Conservation (phyloP, 64 coral and sea anemone species). For the Anthopleura sola region DNA sequence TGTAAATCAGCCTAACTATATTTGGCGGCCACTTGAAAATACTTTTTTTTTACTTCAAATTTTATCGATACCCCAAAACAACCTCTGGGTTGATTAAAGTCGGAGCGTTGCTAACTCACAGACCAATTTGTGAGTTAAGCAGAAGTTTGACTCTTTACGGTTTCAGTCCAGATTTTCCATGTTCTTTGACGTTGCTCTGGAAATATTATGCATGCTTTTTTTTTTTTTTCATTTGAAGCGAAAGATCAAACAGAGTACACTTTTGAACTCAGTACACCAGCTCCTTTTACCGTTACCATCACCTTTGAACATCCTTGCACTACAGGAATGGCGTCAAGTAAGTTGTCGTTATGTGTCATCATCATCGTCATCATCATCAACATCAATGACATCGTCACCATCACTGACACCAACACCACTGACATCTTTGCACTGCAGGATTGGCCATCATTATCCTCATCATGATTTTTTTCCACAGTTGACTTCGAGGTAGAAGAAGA, state of each 20-base stretch:
- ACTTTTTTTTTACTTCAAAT: too few relatives aligned
- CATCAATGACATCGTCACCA: not conserved
- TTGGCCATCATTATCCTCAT: too few relatives aligned
- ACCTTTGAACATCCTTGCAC: conserved; percentile 86
- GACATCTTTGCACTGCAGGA: too few relatives aligned
- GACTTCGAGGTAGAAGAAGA: conserved; percentile 68
- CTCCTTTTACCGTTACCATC: conserved; percentile 73
- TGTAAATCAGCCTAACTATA: too few relatives aligned
- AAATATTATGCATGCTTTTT: not conserved
- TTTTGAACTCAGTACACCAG: conserved; percentile 73
- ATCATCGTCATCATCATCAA: not conserved
- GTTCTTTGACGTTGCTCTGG: too few relatives aligned
- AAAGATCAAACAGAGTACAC: conserved; percentile 48
- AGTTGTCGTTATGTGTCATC: not conserved
- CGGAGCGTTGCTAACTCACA: too few relatives aligned
- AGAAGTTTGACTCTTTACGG: too few relatives aligned
- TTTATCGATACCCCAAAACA: too few relatives aligned
- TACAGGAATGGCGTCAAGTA: conserved; percentile 83
- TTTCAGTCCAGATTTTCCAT: too few relatives aligned
- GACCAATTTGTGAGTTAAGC: too few relatives aligned
- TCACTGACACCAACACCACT: not conserved
- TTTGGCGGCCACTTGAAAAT: too few relatives aligned
- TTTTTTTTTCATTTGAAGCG: not conserved
- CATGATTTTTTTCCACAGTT: conserved; percentile 11
- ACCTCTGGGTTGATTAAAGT: too few relatives aligned